phyloP scores from a whole-genome alignment of 2,888 invertebrate genomes.

The Leucophenga maculata region DNA sequence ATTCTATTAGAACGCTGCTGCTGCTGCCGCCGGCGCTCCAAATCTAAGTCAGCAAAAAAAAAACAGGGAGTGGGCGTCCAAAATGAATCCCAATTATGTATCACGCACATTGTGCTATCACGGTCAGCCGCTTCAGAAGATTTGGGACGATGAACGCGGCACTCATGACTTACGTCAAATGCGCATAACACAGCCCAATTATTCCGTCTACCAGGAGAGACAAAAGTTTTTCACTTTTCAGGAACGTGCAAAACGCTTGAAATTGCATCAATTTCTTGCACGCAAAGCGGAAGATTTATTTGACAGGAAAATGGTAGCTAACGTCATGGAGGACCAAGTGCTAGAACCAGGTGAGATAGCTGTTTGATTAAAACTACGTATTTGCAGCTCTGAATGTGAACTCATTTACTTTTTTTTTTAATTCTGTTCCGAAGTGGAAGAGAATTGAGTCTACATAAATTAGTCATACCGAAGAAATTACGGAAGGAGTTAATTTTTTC shows the following conservation, averaged over 20 bases:
- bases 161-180: conserved; percentile 81
- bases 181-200: conserved; percentile 77
- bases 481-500: not conserved
- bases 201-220: conserved; percentile 83
- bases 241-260: conserved; percentile 86
- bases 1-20: too few relatives aligned
- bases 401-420: too few relatives aligned
- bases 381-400: too few relatives aligned
- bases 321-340: conserved; percentile 61
- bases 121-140: conserved; percentile 89
- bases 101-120: conserved; percentile 86
- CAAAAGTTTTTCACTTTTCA: conserved; percentile 88
- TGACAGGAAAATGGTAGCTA: conserved; percentile 74
- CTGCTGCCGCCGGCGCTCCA: too few relatives aligned
- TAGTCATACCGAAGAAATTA: not conserved
- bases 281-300: conserved; percentile 87
- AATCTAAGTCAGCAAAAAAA: too few relatives aligned
- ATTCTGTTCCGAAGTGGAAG: too few relatives aligned
- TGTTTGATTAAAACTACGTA: too few relatives aligned
- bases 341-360: conserved; percentile 45
- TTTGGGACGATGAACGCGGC: conserved; percentile 89
- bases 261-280: conserved; percentile 89
- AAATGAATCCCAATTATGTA: conserved; percentile 72
- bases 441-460: too few relatives aligned
- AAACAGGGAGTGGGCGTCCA: conserved; percentile 3